Evolutionary conservation across 2,797 vertebrate species (phyloP), one percentile per base, ranked within the genome.

Genomic region (Cuniculus paca): DNA sequence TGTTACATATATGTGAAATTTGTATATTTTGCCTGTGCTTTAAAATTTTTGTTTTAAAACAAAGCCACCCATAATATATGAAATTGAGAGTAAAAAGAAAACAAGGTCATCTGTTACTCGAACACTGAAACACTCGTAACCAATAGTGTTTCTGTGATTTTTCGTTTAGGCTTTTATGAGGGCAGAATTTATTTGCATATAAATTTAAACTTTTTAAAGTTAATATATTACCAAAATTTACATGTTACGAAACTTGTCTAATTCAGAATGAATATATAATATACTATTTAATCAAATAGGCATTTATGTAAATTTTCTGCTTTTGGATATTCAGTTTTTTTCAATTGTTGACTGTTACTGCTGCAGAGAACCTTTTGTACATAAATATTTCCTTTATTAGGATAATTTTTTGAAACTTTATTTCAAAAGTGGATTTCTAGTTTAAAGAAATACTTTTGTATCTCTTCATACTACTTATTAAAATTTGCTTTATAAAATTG

Each of bases 21-120:
- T 58, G 16, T 86, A 10, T 77, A 16, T 50, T 88, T 95, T 42
- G 34, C 22, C 60, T 89, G n/a, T 79, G n/a, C 54, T 89, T 58
- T 48, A 86, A 56, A 93, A 58, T 90, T 74, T 95, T 86, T 86
- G 36, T 91, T 75, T 72, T 63, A 88, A 92, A 90, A 85, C 85
- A 61, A 54, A 31, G 31, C 39, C 68, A 95, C 17, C 58, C 39
- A 54, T 42, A 72, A 77, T 70, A 50, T 31, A 85, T 54, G 45
- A 39, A 54, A 72, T 85, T 63, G 79, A 74, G 24, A 26, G 24
- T 54, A 63, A 60, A 48, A 39, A 72, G 31, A 65, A 95, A 68
- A 77, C 8, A 74, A 56, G 39, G n/a, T 54, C 52, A 79, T 39
- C 60, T 8, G 31, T 60, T 81, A 34, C 82, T 81, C 14, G 12